These are phyloP conservation scores for Clunio marinus DNA, from an alignment of 2,888 invertebrate genomes.

Conservation along the genomic window DNA sequence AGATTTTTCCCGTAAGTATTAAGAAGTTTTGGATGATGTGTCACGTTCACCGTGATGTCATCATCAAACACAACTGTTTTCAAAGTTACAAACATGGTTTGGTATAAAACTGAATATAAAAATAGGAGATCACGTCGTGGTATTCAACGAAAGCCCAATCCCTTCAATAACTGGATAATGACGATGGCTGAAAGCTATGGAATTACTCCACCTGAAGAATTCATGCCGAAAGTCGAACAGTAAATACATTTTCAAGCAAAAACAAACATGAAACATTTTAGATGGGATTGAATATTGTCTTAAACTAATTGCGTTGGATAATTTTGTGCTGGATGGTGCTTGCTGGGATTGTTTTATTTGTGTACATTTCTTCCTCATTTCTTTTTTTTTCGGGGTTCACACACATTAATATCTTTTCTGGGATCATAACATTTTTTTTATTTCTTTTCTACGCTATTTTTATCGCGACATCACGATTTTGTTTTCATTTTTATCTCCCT, in stretches of 20 bases:
- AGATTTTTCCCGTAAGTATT: conserved; percentile 41
- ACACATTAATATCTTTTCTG: neutral
- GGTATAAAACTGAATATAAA: neutral
- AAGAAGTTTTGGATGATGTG: neutral
- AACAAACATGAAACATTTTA: no score
- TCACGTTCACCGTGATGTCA: neutral
- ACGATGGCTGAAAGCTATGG: conserved; percentile 18
- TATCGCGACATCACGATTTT: conserved; percentile 17
- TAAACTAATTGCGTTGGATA: no score
- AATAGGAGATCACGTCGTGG: neutral
- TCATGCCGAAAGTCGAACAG: neutral
- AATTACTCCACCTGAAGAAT: neutral
- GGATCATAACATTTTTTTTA: conserved; percentile 1
- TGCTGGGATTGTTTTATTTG: neutral
- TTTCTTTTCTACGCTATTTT: neutral
- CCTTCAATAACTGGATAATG: neutral
- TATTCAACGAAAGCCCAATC: neutral
- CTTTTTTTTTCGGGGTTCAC: no score
- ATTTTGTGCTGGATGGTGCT: conserved; percentile 9
- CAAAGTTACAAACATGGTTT: conserved; percentile 49
- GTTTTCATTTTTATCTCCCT: conserved; percentile 20
- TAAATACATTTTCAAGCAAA: neutral
- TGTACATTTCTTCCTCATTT: neutral
- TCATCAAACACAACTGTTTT: conserved; percentile 51
- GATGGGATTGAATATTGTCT: no score